These are phyloP conservation scores for Bicyclus anynana DNA, from an alignment of 1,140 invertebrate genomes.

Conservation along the genomic window DNA sequence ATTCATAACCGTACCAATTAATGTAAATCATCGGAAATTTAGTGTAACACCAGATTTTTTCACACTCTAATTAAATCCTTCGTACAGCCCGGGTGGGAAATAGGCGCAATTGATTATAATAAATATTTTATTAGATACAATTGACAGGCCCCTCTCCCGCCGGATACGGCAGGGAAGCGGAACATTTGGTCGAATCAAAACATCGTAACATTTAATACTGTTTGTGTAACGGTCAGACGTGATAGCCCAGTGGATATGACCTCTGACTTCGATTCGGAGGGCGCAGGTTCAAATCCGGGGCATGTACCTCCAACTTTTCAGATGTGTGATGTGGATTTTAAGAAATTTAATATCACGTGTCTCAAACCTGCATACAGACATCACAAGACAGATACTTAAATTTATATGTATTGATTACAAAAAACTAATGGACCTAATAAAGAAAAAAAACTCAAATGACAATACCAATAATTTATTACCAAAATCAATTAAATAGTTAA, in stretches of 20 bases:
- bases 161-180: background rate
- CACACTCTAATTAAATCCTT: background rate
- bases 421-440: background rate
- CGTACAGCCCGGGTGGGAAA: background rate
- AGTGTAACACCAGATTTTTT: background rate
- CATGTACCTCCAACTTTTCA: too few relatives aligned
- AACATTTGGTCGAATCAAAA: background rate
- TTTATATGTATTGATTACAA: too few relatives aligned
- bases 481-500: slow-evolving; percentile 21
- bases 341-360: too few relatives aligned
- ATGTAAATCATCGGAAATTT: background rate
- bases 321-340: too few relatives aligned
- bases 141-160: background rate
- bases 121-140: background rate
- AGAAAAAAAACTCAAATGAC: background rate
- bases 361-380: too few relatives aligned
- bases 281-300: too few relatives aligned
- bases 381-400: too few relatives aligned
- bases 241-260: too few relatives aligned
- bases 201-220: background rate
- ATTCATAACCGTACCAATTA: too few relatives aligned
- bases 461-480: slow-evolving; percentile 26
- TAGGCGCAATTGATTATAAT: background rate
- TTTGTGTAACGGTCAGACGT: too few relatives aligned
- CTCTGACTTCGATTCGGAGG: too few relatives aligned